Evolutionary conservation across 2,113 vertebrate genomes (phyloP).

Genomic region (Recurvirostra avosetta): DNA sequence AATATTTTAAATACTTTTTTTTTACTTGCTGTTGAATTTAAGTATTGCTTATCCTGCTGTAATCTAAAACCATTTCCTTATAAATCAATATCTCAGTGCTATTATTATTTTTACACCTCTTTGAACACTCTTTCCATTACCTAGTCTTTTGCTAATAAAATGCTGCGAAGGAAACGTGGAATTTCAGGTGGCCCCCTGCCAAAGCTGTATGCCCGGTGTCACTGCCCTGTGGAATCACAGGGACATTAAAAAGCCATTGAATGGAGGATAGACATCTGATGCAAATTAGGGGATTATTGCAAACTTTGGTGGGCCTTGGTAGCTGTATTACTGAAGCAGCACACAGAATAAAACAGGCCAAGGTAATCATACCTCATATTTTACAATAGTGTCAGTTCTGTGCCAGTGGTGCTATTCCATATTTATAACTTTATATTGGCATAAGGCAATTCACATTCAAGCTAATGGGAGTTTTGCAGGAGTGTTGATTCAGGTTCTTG

Average conservation of each 20-base stretch:
- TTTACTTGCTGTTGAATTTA: neutral
- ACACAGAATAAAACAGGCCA: neutral
- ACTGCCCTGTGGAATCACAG: neutral
- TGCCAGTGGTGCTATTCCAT: constrained; percentile 30
- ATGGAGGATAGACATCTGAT: neutral
- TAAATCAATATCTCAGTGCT: constrained; percentile 12
- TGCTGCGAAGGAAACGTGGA: neutral
- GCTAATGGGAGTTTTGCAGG: constrained; percentile 40
- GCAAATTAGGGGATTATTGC: constrained; percentile 12
- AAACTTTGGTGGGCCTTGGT: neutral
- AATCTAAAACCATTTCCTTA: constrained; percentile 8
- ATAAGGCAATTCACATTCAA: constrained; percentile 9
- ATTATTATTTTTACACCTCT: constrained; percentile 38
- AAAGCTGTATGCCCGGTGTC: neutral
- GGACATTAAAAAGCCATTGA: neutral
- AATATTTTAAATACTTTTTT: neutral
- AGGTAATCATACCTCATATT: constrained; percentile 11
- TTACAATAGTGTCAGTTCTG: neutral
- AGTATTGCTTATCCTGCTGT: neutral
- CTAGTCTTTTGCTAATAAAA: neutral
- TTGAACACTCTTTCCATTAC: neutral
- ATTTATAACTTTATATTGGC: constrained; percentile 40
- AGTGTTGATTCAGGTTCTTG: constrained; percentile 27
- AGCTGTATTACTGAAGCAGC: neutral
- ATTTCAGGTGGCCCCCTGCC: neutral